phyloP scores from a whole-genome alignment of 1,140 invertebrate genomes.

The Tyrophagus putrescentiae region DNA sequence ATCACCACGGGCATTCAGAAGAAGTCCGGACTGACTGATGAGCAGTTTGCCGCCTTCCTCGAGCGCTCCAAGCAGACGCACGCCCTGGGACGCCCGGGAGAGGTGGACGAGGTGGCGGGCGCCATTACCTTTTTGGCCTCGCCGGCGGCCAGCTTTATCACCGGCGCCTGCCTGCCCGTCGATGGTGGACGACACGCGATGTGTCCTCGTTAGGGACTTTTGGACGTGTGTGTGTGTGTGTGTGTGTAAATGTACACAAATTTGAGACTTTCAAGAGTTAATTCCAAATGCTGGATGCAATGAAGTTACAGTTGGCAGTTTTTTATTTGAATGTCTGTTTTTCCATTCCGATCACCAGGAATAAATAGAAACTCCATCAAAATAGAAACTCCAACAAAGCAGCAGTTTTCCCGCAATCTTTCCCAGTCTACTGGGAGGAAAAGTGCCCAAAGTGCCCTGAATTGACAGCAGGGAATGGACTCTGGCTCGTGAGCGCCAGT shows the following conservation, averaged over 20 bases:
- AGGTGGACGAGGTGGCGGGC: constrained; percentile 56
- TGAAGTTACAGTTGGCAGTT: background rate
- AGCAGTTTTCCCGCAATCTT: no score
- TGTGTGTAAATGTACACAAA: background rate
- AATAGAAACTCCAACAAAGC: no score
- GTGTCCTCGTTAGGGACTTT: constrained; percentile 48
- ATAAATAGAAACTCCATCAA: background rate
- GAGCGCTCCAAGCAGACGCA: constrained; percentile 57
- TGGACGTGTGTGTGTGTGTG: background rate
- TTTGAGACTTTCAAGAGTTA: background rate
- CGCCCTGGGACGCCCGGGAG: constrained; percentile 58
- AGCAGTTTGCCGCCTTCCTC: constrained; percentile 54
- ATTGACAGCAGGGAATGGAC: no score
- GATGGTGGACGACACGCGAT: constrained; percentile 55
- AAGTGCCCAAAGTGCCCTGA: no score
- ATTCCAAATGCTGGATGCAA: background rate
- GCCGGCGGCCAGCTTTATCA: constrained; percentile 59
- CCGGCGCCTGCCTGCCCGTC: constrained; percentile 58
- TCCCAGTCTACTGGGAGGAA: no score
- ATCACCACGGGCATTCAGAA: constrained; percentile 54
- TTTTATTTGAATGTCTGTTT: background rate
- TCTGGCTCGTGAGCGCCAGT: no score
- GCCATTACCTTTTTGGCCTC: constrained; percentile 71
- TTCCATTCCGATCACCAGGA: background rate
- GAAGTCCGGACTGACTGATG: constrained; percentile 52